Evolutionary conservation across 2,888 invertebrate species (phyloP).

Genomic region (Oxytorus armatus): DNA sequence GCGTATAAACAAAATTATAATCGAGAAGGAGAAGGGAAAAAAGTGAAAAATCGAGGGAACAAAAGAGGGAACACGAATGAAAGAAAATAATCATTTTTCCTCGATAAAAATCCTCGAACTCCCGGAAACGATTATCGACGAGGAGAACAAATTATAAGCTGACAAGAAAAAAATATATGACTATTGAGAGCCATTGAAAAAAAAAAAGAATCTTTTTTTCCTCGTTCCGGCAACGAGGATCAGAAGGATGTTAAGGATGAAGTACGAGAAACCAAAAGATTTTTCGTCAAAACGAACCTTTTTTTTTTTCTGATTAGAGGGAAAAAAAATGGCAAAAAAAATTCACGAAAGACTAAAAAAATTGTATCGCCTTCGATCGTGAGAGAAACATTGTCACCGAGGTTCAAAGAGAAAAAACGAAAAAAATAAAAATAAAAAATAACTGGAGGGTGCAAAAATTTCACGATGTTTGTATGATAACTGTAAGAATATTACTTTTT

Average conservation of each 20-base stretch:
- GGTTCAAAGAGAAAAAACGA: not conserved
- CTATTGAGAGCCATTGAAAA: conserved; percentile 1
- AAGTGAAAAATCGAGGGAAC: conserved; percentile 31
- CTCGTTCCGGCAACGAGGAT: conserved; percentile 61
- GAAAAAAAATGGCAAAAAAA: conserved; percentile 21
- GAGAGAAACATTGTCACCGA: not conserved
- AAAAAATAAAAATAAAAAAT: not conserved
- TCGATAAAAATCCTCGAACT: not conserved
- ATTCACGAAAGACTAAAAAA: conserved; percentile 49
- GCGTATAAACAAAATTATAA: conserved; percentile 26
- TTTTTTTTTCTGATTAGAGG: no score
- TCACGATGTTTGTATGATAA: conserved; percentile 38
- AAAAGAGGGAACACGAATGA: not conserved
- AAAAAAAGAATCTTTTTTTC: conserved; percentile 38
- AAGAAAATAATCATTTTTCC: not conserved
- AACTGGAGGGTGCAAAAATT: not conserved
- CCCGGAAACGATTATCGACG: conserved; percentile 5
- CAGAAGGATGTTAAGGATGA: conserved; percentile 29
- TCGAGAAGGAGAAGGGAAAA: not conserved
- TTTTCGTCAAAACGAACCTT: conserved; percentile 12
- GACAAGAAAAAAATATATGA: conserved; percentile 11
- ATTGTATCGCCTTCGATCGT: conserved; percentile 34
- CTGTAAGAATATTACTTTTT: conserved; percentile 11
- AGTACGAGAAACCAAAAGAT: not conserved
- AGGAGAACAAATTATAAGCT: no score